phyloP scores from a whole-genome alignment of 1,140 invertebrate genomes.

The Drosophila lacteicornis region DNA sequence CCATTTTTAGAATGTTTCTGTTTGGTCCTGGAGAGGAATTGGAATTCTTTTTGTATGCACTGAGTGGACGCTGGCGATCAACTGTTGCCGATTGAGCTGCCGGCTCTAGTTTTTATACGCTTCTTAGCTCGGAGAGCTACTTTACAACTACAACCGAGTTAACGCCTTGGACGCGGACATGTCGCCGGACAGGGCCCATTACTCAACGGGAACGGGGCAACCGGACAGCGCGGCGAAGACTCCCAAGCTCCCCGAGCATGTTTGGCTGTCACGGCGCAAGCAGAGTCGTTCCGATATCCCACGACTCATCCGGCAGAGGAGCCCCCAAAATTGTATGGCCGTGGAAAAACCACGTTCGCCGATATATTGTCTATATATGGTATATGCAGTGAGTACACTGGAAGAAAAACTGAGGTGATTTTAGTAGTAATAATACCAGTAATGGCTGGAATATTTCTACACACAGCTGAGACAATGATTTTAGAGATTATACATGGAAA shows the following conservation, averaged over 20 bases:
- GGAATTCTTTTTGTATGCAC: conserved; percentile 24
- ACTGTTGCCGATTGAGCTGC: conserved; percentile 45
- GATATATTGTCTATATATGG: conserved; percentile 15
- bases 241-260: conserved; percentile 17
- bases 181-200: conserved; percentile 63
- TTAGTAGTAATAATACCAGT: not conserved
- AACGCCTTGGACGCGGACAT: conserved; percentile 53
- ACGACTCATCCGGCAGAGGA: conserved; percentile 37
- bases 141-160: conserved; percentile 70
- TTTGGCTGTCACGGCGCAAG: conserved; percentile 17
- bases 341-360: conserved; percentile 47
- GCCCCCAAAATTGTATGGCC: conserved; percentile 44
- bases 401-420: not conserved
- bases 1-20: conserved; percentile 32
- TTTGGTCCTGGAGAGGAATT: not conserved
- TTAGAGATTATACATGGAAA: no score
- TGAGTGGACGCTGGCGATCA: conserved; percentile 35
- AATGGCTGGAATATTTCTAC: not conserved
- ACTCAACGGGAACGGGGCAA: conserved; percentile 41
- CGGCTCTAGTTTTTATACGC: conserved; percentile 60
- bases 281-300: conserved; percentile 17
- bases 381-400: conserved; percentile 18
- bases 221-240: conserved; percentile 19
- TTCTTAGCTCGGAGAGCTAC: conserved; percentile 42
- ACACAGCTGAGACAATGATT: not conserved